These are phyloP conservation scores for Acanthornis magna DNA, from an alignment of 2,797 vertebrate species.

Conservation along the genomic window DNA sequence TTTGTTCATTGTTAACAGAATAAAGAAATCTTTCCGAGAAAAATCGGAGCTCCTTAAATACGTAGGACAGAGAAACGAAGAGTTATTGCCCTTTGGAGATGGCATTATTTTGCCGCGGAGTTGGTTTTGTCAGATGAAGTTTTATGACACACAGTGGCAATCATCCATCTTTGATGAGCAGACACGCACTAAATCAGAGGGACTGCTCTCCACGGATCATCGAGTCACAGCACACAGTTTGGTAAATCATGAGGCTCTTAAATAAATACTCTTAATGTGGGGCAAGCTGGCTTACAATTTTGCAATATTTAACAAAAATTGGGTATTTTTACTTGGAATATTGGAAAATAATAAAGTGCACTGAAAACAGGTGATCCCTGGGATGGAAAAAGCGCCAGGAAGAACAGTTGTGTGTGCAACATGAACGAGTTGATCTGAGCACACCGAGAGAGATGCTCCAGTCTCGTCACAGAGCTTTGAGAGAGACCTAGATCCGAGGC, in stretches of 20 bases:
- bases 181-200: conserved; percentile 46
- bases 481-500: background rate
- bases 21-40: conserved; percentile 63
- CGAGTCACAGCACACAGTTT: background rate
- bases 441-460: fast-evolving
- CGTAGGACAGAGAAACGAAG: conserved; percentile 42
- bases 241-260: background rate
- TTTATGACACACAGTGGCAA: conserved; percentile 50
- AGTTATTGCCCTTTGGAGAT: conserved; percentile 53
- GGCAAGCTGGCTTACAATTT: background rate
- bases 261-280: conserved; percentile 15
- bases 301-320: background rate
- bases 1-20: conserved; percentile 39
- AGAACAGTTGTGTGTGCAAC: background rate
- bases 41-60: conserved; percentile 48
- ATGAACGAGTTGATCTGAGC: fast-evolving
- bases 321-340: background rate
- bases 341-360: background rate
- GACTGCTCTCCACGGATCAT: conserved; percentile 31
- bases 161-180: conserved; percentile 65
- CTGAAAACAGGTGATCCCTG: background rate
- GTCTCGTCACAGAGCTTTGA: fast-evolving
- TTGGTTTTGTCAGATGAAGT: conserved; percentile 63
- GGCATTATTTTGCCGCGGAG: conserved; percentile 43
- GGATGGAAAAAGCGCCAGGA: background rate